Evolutionary conservation across 1,140 invertebrate genomes (phyloP).

Genomic region (Solen grandis): DNA sequence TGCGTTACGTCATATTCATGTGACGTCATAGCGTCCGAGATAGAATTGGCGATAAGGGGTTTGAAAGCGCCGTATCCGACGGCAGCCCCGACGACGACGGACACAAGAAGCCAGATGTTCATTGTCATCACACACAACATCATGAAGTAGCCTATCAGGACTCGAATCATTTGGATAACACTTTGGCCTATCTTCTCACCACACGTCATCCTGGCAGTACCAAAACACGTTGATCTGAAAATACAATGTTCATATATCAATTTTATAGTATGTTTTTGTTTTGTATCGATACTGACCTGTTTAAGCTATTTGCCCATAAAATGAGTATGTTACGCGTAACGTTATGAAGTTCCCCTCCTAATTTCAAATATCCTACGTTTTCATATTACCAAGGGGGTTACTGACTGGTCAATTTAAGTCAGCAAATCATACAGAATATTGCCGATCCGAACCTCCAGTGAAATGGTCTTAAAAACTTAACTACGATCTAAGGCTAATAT

Average conservation of each 20-base stretch:
- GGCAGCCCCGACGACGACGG: conserved; percentile 37
- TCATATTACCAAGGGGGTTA: no score
- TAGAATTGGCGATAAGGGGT: conserved; percentile 34
- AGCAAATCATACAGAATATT: no score
- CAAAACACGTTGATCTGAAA: conserved; percentile 40
- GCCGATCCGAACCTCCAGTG: no score
- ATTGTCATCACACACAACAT: conserved; percentile 61
- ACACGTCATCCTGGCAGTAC: conserved; percentile 13
- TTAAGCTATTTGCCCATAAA: no score
- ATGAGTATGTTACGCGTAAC: no score
- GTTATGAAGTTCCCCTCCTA: no score
- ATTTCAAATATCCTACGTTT: no score
- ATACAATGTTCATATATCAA: background rate
- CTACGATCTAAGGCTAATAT: no score
- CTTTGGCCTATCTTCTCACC: conserved; percentile 35
- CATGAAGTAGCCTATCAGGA: conserved; percentile 46
- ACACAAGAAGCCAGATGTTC: conserved; percentile 58
- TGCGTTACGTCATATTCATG: conserved; percentile 26
- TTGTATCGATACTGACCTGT: no score
- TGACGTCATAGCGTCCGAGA: conserved; percentile 19
- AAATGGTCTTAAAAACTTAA: no score
- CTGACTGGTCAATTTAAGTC: no score
- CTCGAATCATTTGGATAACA: conserved; percentile 36
- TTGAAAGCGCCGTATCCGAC: conserved; percentile 50
- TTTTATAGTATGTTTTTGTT: background rate